Evolutionary conservation across 2,888 invertebrate genomes (phyloP), one percentile per base, ranked within the genome.

Genomic region (Apeira syringaria): DNA sequence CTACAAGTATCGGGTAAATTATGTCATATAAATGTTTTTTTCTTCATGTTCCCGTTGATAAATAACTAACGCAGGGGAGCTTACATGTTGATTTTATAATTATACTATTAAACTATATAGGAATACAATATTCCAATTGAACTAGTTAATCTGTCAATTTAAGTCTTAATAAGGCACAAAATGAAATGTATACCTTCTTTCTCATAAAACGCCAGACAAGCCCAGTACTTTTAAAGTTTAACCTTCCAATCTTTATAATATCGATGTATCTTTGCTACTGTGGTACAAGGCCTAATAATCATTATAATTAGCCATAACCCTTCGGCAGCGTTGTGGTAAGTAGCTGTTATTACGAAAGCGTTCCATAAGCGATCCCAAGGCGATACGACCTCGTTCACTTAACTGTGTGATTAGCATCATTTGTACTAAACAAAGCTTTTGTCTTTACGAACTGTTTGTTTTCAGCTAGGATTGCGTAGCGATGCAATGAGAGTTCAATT

Each of bases 371-470:
- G 48, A 61, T 61, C 60, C 64, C 66, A 60, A 68, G 68, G 64
- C 57, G 45, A 29, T 38, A 20, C 63, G 63, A 60, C 69, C 72
- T 66, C 67, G 64, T 63, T 63, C 57, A 58, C 55, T 59, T 65
- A 62, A 55, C 51, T 39, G 33, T 53, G 51, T 65, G 65, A 74
- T 74, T 74, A 72, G 56, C 65, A 65, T 69, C 64, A 51, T 64
- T 64, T 59, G 60, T 57, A 51, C 44, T 43, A 53, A 51, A 59
- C 55, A 56, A 56, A 54, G 51, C 41, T 57, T 48, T 56, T 50
- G 53, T 50, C 15, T 50, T 39, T 41, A 33, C 41, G 32, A 32
- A 44, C 13, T 25, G 29, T 28, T 52, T 53, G 47, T 49, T 47
- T 30, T 36, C 20, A 17, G 28, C 38, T 26, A 29, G 29, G 33